Conservation (phyloP, 2,888 invertebrate genomes). For the Drosophila anceps region DNA sequence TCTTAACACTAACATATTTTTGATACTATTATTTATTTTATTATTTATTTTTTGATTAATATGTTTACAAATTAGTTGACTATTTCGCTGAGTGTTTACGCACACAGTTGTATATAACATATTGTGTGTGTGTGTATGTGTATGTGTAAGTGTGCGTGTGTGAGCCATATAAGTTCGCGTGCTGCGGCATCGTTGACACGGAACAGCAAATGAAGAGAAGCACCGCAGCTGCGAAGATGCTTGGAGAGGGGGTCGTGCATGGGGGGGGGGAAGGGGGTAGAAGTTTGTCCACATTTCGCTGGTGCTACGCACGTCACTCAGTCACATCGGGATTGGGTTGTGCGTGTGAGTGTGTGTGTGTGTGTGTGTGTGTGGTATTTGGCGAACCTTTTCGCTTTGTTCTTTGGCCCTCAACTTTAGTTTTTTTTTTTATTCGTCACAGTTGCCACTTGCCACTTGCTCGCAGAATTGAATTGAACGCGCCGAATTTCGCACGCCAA, state of each 20-base stretch:
- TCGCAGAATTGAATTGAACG: slow-evolving; percentile 71
- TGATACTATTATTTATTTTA: not conserved
- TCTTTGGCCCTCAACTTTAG: slow-evolving; percentile 43
- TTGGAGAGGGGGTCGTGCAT: not conserved
- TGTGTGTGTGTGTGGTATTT: slow-evolving; percentile 1
- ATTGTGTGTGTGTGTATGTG: not conserved
- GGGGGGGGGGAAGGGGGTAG: not conserved
- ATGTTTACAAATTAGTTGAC: too few relatives aligned
- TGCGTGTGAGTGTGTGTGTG: not conserved
- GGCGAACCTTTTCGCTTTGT: slow-evolving; percentile 40
- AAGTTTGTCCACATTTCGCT: slow-evolving; percentile 34
- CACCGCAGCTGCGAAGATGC: not conserved
- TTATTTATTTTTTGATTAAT: not conserved
- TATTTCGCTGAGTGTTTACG: not conserved
- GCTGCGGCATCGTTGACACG: slow-evolving; percentile 63
- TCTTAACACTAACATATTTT: not conserved
- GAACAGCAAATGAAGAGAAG: slow-evolving; percentile 30
- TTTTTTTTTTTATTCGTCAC: slow-evolving; percentile 17
- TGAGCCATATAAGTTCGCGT: slow-evolving; percentile 58
- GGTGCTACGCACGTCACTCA: slow-evolving; percentile 61
- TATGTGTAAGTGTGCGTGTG: not conserved
- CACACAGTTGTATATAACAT: not conserved
- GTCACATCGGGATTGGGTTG: not conserved
- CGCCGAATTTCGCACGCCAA: slow-evolving; percentile 37
- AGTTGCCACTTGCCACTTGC: slow-evolving; percentile 44